These are phyloP conservation scores for Mormyrus lacerda DNA, from an alignment of 2,113 vertebrate genomes.

Conservation along the genomic window DNA sequence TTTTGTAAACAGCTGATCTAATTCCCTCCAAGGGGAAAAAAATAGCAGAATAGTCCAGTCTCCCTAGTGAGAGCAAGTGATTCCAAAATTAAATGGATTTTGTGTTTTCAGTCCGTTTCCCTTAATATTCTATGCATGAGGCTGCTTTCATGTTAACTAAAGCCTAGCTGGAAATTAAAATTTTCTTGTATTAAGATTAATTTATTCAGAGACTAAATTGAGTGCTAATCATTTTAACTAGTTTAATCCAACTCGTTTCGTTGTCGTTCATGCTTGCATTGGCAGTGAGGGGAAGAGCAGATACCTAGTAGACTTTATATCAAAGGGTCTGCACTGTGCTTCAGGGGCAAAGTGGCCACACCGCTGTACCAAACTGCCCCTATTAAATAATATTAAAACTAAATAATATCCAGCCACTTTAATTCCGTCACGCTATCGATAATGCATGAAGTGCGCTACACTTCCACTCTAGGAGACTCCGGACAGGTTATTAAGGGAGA, in stretches of 20 bases:
- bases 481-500: constrained; percentile 12
- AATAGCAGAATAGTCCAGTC: background rate
- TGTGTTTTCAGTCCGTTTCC: background rate
- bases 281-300: background rate
- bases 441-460: background rate
- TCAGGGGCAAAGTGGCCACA: background rate
- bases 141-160: constrained; percentile 1
- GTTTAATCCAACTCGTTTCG: background rate
- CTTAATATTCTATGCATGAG: background rate
- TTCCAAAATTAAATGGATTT: background rate
- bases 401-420: background rate
- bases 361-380: too few relatives aligned
- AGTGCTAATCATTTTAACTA: background rate
- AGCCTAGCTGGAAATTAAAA: background rate
- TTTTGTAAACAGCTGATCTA: background rate
- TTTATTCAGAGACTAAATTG: background rate
- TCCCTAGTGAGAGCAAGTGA: background rate
- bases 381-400: constrained; percentile 20
- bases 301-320: background rate
- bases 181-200: background rate
- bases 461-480: background rate
- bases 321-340: background rate
- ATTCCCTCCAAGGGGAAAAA: background rate
- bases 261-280: background rate
- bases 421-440: background rate